phyloP scores from a whole-genome alignment of 2,113 vertebrate species.

The Corvus hawaiiensis region DNA sequence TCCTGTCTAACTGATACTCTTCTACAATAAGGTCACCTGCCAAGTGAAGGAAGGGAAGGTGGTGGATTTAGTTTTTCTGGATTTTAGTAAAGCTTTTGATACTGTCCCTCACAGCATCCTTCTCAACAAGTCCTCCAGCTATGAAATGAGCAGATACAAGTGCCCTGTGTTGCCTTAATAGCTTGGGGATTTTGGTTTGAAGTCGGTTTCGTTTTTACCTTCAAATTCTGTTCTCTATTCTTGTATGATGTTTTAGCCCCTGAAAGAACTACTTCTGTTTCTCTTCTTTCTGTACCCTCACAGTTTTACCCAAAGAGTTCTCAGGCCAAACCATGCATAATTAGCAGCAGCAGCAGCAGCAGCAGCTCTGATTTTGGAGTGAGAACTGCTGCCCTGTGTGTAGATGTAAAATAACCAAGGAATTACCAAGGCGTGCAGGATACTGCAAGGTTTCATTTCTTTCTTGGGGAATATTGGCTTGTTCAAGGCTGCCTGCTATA shows the following conservation, averaged over 20 bases:
- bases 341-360: background rate
- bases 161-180: background rate
- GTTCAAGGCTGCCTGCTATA: background rate
- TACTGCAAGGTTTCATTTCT: background rate
- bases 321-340: background rate
- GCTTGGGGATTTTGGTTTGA: background rate
- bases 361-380: background rate
- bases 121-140: background rate
- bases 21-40: background rate
- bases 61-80: background rate
- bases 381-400: background rate
- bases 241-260: background rate
- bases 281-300: background rate
- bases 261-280: background rate
- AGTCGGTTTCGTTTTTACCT: fast-evolving
- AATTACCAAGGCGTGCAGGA: background rate
- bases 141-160: background rate
- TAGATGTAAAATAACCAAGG: background rate
- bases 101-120: background rate
- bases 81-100: background rate
- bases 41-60: background rate
- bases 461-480: background rate
- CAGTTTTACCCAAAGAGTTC: background rate
- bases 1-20: background rate
- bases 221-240: background rate